Evolutionary conservation across 1,140 invertebrate genomes (phyloP).

Genomic region (Tachypleus tridentatus): DNA sequence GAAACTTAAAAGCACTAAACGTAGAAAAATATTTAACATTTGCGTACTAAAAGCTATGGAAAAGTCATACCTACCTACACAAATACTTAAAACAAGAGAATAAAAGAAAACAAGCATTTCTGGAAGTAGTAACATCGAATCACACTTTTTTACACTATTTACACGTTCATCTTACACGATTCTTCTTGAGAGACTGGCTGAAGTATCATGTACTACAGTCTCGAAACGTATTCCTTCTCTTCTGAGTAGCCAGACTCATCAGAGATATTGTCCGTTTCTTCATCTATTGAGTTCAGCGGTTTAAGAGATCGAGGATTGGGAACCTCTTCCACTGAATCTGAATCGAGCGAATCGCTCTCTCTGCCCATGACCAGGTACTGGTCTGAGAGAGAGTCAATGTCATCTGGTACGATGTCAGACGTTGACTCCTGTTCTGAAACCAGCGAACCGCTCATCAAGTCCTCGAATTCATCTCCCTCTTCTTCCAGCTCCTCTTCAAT

Average conservation of each 20-base stretch:
- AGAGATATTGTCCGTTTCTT: conserved; percentile 29
- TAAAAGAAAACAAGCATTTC: too few species aligned
- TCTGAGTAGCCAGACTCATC: conserved; percentile 33
- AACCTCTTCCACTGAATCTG: conserved; percentile 18
- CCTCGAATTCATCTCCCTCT: conserved; percentile 9
- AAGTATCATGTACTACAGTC: too few species aligned
- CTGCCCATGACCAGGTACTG: conserved; percentile 12
- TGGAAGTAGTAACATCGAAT: too few species aligned
- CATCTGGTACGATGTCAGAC: conserved; percentile 19
- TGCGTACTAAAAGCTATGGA: too few species aligned
- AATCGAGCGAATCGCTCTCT: conserved; percentile 19
- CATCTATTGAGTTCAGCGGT: conserved; percentile 15
- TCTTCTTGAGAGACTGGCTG: too few species aligned
- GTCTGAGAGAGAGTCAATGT: conserved; percentile 18
- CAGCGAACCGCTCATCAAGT: conserved; percentile 15
- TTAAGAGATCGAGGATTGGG: conserved; percentile 3
- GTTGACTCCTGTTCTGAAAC: conserved; percentile 20
- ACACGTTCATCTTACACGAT: too few species aligned
- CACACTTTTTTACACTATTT: too few species aligned
- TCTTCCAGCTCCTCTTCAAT: conserved; percentile 46
- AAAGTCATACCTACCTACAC: too few species aligned
- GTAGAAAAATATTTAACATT: too few species aligned
- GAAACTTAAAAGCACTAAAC: too few species aligned
- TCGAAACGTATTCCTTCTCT: conserved; percentile 20
- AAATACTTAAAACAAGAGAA: too few species aligned